phyloP scores from a whole-genome alignment of 2,113 vertebrate species.

The Zosterops japonicus region DNA sequence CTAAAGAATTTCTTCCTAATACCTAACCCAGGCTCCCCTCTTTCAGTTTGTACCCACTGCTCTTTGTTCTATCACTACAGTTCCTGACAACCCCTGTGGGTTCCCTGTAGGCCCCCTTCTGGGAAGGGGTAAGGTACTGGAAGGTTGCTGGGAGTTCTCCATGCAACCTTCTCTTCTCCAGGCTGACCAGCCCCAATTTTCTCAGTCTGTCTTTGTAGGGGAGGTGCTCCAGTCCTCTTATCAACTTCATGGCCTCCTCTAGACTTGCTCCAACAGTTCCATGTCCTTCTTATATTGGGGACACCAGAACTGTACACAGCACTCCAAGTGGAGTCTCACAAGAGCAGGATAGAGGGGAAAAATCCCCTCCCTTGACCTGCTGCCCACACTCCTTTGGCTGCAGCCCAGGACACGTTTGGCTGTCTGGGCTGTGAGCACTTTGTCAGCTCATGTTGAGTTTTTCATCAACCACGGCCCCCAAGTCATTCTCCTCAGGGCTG shows the following conservation, averaged over 20 bases:
- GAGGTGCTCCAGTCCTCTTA: background rate
- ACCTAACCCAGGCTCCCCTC: background rate
- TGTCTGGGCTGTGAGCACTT: background rate
- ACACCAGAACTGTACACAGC: background rate
- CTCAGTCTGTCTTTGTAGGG: background rate
- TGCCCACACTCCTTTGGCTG: background rate
- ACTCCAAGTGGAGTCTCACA: background rate
- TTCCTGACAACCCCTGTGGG: background rate
- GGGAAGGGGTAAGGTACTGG: background rate
- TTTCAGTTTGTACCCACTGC: background rate
- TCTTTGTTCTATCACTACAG: background rate
- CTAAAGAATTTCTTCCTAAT: background rate
- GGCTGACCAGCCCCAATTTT: background rate
- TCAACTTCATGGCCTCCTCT: background rate
- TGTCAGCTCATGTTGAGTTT: background rate
- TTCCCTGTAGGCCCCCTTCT: background rate
- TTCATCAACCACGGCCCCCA: rapidly evolving
- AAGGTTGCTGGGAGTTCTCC: background rate
- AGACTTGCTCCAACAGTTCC: background rate
- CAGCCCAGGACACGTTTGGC: rapidly evolving
- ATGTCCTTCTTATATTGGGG: background rate
- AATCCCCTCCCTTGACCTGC: background rate
- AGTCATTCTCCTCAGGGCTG: background rate
- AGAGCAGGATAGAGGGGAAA: background rate
- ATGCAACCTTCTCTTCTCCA: background rate